Percentiles rank a stretch among this genome's conserved stretches.
Evolutionary conservation across 2,888 invertebrate genomes (phyloP).

Genomic region (Balanococcus diminutus): DNA sequence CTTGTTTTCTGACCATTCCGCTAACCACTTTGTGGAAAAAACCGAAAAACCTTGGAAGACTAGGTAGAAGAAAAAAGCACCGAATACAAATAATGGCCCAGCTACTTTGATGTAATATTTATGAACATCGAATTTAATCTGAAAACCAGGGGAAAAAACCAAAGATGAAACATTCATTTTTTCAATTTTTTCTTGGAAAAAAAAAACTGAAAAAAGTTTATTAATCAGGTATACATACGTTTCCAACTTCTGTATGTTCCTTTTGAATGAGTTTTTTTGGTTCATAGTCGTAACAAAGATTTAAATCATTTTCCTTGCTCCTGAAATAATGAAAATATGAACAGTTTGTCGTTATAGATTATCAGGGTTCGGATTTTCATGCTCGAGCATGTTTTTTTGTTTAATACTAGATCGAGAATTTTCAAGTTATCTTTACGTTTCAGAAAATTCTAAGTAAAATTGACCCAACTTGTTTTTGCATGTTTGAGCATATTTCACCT

Average conservation of each 20-base stretch:
- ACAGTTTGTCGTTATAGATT: too few species aligned
- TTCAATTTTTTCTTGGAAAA: not conserved
- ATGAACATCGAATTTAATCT: conserved; percentile 89
- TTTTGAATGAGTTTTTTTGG: conserved; percentile 78
- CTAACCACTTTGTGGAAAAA: conserved; percentile 85
- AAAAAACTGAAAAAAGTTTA: not conserved
- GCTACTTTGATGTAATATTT: conserved; percentile 85
- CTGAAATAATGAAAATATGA: not conserved
- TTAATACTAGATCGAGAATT: too few species aligned
- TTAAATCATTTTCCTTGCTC: not conserved
- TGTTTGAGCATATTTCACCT: too few species aligned
- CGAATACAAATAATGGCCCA: conserved; percentile 74
- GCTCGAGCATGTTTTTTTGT: too few species aligned
- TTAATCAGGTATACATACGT: conserved; percentile 81
- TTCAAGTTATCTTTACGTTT: too few species aligned
- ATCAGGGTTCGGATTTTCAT: too few species aligned
- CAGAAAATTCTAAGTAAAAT: too few species aligned
- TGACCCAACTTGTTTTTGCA: too few species aligned
- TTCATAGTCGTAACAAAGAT: conserved; percentile 61
- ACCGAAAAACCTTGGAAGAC: conserved; percentile 84
- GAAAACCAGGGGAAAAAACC: too few species aligned
- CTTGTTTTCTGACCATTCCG: conserved; percentile 71
- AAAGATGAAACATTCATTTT: too few species aligned
- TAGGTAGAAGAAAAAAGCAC: conserved; percentile 79
- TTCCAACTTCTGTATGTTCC: conserved; percentile 90